Evolutionary conservation across 1,140 invertebrate genomes (phyloP).

Genomic region (Achroia grisella): DNA sequence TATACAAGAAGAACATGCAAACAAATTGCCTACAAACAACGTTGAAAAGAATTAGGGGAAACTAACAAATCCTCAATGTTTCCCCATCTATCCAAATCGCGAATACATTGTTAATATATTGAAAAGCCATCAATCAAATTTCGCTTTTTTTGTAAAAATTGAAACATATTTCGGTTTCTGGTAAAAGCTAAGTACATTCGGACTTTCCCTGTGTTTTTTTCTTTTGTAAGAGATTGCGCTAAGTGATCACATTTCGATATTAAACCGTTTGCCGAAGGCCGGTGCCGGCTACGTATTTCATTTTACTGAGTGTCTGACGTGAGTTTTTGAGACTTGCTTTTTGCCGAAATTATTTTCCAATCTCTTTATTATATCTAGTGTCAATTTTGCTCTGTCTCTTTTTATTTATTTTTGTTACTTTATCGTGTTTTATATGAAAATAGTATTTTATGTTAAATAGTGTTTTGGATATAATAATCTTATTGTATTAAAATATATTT

Average conservation of each 20-base stretch:
- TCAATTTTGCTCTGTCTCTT: constrained; percentile 38
- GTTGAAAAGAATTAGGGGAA: constrained; percentile 4
- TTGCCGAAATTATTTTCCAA: constrained; percentile 67
- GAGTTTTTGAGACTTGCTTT: constrained; percentile 67
- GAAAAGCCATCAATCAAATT: constrained; percentile 47
- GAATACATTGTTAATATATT: constrained; percentile 18
- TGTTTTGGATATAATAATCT: too few species aligned
- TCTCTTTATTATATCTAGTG: constrained; percentile 59
- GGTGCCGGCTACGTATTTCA: constrained; percentile 70
- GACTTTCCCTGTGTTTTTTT: constrained; percentile 58
- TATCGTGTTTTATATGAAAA: too few species aligned
- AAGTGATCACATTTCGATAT: constrained; percentile 74
- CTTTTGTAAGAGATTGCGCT: constrained; percentile 72
- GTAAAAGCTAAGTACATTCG: constrained; percentile 67
- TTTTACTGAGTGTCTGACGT: constrained; percentile 72
- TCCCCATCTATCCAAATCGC: constrained; percentile 28
- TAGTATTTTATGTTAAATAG: too few species aligned
- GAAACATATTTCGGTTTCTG: constrained; percentile 63
- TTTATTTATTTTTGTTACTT: constrained; percentile 8
- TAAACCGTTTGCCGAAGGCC: constrained; percentile 70
- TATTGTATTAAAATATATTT: too few species aligned
- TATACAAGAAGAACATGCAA: too few species aligned
- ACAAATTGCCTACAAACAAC: constrained; percentile 1
- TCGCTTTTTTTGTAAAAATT: constrained; percentile 49
- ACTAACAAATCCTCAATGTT: constrained; percentile 19